Conservation (phyloP, 30 jellyfish, hydroid and myxozoan species). For the Turritopsis dohrnii region DNA sequence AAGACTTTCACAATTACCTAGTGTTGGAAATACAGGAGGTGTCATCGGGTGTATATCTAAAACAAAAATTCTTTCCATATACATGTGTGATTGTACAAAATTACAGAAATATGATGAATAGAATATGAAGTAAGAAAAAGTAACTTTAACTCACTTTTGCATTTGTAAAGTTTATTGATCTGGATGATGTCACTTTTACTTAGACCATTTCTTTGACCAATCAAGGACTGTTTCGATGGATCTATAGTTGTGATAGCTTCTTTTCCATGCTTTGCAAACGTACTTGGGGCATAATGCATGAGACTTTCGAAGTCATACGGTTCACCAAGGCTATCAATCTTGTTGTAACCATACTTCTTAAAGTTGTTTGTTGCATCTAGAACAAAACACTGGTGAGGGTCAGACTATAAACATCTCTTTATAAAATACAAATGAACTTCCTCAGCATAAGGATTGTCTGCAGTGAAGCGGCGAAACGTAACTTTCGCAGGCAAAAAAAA, state of each 20-base stretch:
- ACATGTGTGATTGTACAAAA: not conserved
- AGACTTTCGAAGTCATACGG: not conserved
- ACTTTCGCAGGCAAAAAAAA: too few species aligned
- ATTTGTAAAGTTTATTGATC: not conserved
- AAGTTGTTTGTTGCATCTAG: not conserved
- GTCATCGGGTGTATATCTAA: not conserved
- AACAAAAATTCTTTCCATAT: not conserved
- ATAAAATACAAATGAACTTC: too few species aligned
- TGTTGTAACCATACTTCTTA: not conserved
- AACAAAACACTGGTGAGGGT: not conserved
- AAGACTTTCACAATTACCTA: not conserved
- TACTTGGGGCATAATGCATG: not conserved
- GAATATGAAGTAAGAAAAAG: not conserved
- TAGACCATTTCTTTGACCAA: constrained; percentile 3
- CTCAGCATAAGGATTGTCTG: too few species aligned
- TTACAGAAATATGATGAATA: not conserved
- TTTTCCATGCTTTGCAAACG: not conserved
- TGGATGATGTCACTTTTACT: constrained; percentile 7
- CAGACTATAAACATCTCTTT: too few species aligned
- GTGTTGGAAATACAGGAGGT: not conserved
- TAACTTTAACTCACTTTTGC: not conserved
- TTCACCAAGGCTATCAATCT: not conserved
- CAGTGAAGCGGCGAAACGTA: too few species aligned
- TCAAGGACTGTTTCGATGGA: constrained; percentile 4
- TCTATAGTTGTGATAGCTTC: not conserved